Evolutionary conservation across 2,888 invertebrate species (phyloP), one percentile per base, ranked within the genome.

Genomic region (Nephrocerus scutellatus): DNA sequence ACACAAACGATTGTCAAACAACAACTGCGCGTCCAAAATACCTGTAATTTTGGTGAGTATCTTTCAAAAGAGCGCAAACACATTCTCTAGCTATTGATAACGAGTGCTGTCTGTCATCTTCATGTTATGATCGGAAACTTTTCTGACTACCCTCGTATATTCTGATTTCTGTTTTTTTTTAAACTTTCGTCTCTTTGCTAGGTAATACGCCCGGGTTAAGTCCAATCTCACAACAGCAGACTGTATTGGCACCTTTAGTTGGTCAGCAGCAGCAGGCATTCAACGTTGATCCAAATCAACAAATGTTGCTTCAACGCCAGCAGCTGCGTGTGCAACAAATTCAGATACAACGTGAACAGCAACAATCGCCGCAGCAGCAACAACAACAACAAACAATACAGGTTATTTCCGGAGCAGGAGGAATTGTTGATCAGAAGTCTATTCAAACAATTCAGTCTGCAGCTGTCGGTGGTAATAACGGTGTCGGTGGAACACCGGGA

Each of bases 271-370:
- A 57, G 30, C 59, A 59, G 28, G 49, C 53, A 12, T 63, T 58
- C 15, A 64, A 56, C 3, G 62, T 56, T 44, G 66, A 63, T 53
- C 62, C 66, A 15, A 67, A 59, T 43, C 68, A 65, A 33, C 63
- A 63, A 41, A 60, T 66, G 54, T 29, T 66, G 12, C 34, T 66
- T 35, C 64, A 64, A 34, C 58, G 65, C 1, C 64, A 66, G 36
- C 63, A 63, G 26, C 14, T 66, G 35, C 58, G 63, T 8, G 65
- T 66, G 4, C 66, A 66, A 24, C 59, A 64, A 38, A 59, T 61
- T 18, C 62, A 62, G 29, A 48, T 59, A 26, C 59, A 59, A 44
- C 48, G 46, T 26, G 43, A 44, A 36, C 59, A 60, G 39, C 51
- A 57, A 24, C 50, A 49, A 31, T 44, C 50, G 4, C 50, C 48